A percentile compares a stretch with the other conserved stretches of the same genome.
These are phyloP conservation scores for Trissolcus brochymenae DNA, from an alignment of 2,888 invertebrate species.

Conservation along the genomic window DNA sequence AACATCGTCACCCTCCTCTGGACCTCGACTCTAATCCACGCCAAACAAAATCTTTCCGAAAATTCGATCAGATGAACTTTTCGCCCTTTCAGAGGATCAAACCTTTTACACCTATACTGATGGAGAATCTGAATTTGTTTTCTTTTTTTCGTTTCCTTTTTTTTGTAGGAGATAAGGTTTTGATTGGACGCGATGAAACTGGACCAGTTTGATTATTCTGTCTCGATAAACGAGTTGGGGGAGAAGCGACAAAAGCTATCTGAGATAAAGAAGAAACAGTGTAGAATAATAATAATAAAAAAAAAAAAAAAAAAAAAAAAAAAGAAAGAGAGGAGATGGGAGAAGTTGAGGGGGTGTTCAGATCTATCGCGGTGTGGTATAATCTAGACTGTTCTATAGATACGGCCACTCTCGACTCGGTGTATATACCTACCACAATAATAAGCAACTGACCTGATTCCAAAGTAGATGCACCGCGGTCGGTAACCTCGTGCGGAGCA, in stretches of 20 bases:
- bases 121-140: background rate
- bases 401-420: constrained; percentile 13
- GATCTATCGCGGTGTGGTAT: too few species aligned
- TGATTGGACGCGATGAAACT: background rate
- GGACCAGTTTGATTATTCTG: background rate
- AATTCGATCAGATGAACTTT: background rate
- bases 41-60: background rate
- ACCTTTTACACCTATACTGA: too few species aligned
- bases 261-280: background rate
- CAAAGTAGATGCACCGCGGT: constrained; percentile 75
- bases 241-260: background rate
- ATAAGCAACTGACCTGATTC: constrained; percentile 75
- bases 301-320: background rate
- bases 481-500: constrained; percentile 69
- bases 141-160: background rate
- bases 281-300: constrained; percentile 8
- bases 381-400: constrained; percentile 58
- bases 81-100: too few species aligned
- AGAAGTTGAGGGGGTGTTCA: background rate
- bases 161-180: background rate
- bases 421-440: constrained; percentile 73
- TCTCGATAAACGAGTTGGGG: too few species aligned
- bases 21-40: background rate
- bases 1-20: constrained; percentile 2
- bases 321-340: background rate